Evolutionary conservation across 2,113 vertebrate species (phyloP), one percentile per base, ranked within the genome.

Genomic region (Leucoraja erinaceus): DNA sequence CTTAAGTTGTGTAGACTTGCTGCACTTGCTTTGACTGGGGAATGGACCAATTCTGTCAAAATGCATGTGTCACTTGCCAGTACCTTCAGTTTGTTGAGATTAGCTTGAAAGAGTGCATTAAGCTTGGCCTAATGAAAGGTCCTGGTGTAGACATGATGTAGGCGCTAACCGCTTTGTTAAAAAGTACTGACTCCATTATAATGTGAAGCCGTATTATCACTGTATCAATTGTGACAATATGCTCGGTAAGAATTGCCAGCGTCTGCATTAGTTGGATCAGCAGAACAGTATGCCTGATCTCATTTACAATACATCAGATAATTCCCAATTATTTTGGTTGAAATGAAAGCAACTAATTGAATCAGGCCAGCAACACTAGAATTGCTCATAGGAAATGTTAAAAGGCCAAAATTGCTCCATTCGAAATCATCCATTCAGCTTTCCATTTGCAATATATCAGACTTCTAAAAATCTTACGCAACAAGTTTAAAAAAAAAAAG

Each of bases 21-120:
- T 20, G 28, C 31, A 70, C 63, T 47, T 94, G 22, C 92, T 54
- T 1, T 93, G 94, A 94, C 86, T 93, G 93, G 95, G 93, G 86
- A 94, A n/a, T 94, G 95, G 95, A 93, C 94, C 93, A 93, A 93
- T 94, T 95, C 95, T 95, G 94, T 95, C 94, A 95, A 86, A 61
- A 93, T 90, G 77, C 1, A 14, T 94, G 93, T 94, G 93, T 95
- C 93, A 93, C 93, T 94, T 91, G 93, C 68, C 94, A 56, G 14
- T 92, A 91, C 47, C 93, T 74, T 94, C 93, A 93, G 74, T 93
- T 79, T 93, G 93, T 93, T 94, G 93, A 63, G 8, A 93, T 81
- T 93, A 94, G 94, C 94, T 94, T 74, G 88, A 93, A 95, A 94
- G 94, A 93, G 95, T 94, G 94, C 90, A 93, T 93, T 93, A 93